Evolutionary conservation across 2,113 vertebrate genomes (phyloP).

Genomic region (Cheilinus undulatus): DNA sequence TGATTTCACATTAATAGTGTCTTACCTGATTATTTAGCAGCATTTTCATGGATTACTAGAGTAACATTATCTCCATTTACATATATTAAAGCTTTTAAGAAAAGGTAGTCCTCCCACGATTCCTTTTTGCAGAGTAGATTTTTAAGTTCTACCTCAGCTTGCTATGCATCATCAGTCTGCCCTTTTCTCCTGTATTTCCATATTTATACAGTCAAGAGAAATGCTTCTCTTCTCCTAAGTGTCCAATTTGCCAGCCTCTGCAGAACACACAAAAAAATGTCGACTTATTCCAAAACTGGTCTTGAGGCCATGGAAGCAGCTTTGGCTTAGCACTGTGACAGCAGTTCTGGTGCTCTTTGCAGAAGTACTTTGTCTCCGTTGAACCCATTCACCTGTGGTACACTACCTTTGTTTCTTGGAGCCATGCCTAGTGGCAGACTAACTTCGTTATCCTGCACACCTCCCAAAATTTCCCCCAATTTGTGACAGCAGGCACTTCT

Average conservation of each 20-base stretch:
- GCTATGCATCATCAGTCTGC: constrained; percentile 36
- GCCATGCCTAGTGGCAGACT: constrained; percentile 54
- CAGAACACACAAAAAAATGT: constrained; percentile 10
- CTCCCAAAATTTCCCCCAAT: constrained; percentile 47
- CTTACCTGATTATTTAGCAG: neutral
- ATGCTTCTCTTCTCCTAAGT: constrained; percentile 32
- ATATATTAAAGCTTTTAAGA: neutral
- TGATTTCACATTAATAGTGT: constrained; percentile 16
- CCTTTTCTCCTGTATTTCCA: constrained; percentile 40
- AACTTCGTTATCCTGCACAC: constrained; percentile 64
- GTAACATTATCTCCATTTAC: constrained; percentile 1
- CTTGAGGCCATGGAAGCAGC: constrained; percentile 18
- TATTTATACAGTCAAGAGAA: constrained; percentile 46
- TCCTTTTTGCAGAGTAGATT: neutral
- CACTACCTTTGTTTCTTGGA: constrained; percentile 43
- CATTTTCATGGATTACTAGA: neutral
- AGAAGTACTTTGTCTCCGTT: constrained; percentile 55
- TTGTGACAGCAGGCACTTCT: constrained; percentile 69
- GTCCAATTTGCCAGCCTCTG: constrained; percentile 45
- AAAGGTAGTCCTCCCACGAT: neutral
- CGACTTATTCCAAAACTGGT: constrained; percentile 23
- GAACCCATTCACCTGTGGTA: constrained; percentile 44
- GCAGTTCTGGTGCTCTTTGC: constrained; percentile 41
- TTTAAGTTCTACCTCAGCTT: constrained; percentile 12
- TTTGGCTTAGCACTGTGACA: constrained; percentile 44